Evolutionary conservation across 1,140 invertebrate species (phyloP), one percentile per base, ranked within the genome.

Genomic region (Parapsyche elsis): DNA sequence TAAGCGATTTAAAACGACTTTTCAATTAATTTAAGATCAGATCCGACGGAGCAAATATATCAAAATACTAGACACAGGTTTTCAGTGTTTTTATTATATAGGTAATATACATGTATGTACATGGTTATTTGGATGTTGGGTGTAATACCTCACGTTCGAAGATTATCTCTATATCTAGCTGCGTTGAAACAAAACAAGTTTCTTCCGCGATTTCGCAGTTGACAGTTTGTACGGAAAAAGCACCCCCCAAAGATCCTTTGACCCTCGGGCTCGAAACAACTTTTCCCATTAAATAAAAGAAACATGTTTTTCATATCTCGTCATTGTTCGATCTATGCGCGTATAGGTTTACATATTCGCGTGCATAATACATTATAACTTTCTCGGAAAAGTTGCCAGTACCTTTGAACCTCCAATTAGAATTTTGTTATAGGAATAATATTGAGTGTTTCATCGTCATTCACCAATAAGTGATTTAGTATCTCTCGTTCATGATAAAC

Each of bases 261-360:
- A 49, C 71, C 38, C 71, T 73, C 23, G 38, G 46, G 71, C 21
- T 49, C 16, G 16, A 16, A 75, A 46, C 73, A 75, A 75, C 45
- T 75, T 75, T 75, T 75, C 73, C 73, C 73, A 75, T 75, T 75
- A 75, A 75, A 75, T 75, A 75, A 75, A 57, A 75, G 46, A 75
- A 49, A 53, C 73, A 75, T 75, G 73, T 49, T 75, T 74, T 75
- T 75, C 45, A 67, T 75, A 75, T 75, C 73, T 57, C 49, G 16
- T 75, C 49, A 75, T 26, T 75, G 45, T 75, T 49, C 24, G 44
- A 53, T 12, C 24, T 21, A 12, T 67, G 5, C 21, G 24, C 64
- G 64, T 67, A 64, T 64, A 16, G n/a, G n/a, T n/a, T n/a, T n/a
- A 61, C 57, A 21, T 16, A 9, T 38, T 38, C 57, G 57, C 67